Conservation (phyloP, 2,797 vertebrate genomes). For the Tympanoctomys barrerae region DNA sequence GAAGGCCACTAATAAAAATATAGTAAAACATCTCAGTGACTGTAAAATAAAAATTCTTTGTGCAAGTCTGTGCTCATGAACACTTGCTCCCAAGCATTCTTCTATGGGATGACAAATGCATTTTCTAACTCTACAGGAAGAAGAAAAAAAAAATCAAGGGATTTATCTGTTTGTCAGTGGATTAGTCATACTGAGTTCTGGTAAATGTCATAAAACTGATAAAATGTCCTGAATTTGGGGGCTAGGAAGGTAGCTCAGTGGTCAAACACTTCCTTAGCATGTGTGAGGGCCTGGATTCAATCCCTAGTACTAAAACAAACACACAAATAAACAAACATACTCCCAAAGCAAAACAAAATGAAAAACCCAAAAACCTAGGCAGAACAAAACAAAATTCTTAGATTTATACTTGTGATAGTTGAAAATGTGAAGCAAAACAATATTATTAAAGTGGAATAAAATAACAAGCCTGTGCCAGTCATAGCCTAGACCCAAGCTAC, state of each 20-base stretch:
- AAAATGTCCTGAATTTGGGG: background rate
- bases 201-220: background rate
- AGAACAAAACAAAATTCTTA: conserved; percentile 4
- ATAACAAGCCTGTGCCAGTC: background rate
- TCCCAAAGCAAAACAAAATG: background rate
- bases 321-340: background rate
- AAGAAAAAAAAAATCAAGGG: conserved; percentile 8
- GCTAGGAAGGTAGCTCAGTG: background rate
- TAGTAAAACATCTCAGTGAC: background rate
- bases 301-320: background rate
- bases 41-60: conserved; percentile 4
- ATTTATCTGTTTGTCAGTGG: conserved; percentile 38
- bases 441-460: background rate
- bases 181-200: background rate
- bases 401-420: conserved; percentile 22
- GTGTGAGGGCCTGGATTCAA: background rate
- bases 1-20: conserved; percentile 53
- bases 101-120: background rate
- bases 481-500: background rate
- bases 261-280: background rate
- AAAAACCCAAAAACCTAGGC: background rate
- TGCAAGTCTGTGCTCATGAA: background rate
- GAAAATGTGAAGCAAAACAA: background rate
- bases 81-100: background rate
- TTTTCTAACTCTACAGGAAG: conserved; percentile 12